Evolutionary conservation across 2,888 invertebrate genomes (phyloP), one percentile per base, ranked within the genome.

Genomic region (Drosophila meridiana): DNA sequence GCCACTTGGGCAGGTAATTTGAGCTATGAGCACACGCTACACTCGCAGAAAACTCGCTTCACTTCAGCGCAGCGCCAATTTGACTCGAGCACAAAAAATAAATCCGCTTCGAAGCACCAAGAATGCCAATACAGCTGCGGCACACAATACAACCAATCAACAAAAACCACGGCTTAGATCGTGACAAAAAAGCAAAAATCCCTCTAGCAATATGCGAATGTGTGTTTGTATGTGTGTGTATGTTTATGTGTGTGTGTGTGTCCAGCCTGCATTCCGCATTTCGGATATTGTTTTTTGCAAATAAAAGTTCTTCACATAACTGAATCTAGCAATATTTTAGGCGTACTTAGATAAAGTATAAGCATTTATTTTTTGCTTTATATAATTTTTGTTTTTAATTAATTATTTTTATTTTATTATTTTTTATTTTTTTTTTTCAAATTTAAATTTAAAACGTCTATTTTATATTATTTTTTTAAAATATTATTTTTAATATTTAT

Each of bases 1-100:
- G 60, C 74, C 86, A 86, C 80, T 79, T 79, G 80, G 60, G 14
- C 80, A 80, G 83, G 83, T 83, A 87, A 87, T 87, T 85, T 83
- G 74, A 87, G 69, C 83, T 73, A 82, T 77, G 69, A 61, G 53
- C 69, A 57, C 60, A 72, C 36, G 55, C 30, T 50, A 55, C 55
- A 73, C 75, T 60, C 32, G 55, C 57, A 71, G 47, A 73, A 65
- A 78, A 68, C 1, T 32, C 13, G 32, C 57, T 40, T 20, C 20
- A 8, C 4, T 28, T 58, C 52, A 43, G 26, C 47, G 9, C 9
- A 9, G 32, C n/a, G 2, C 9, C 30, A 8, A 20, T 20, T n/a
- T 8, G 28, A 20, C 28, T 2, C 0, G 34, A 38, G 26, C 13
- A 52, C 26, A 60, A 52, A 47, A 48, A 26, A 14, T 8, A 47